Evolutionary conservation across 2,888 invertebrate genomes (phyloP), one percentile per base, ranked within the genome.

Genomic region (Ectropis crepuscularia): DNA sequence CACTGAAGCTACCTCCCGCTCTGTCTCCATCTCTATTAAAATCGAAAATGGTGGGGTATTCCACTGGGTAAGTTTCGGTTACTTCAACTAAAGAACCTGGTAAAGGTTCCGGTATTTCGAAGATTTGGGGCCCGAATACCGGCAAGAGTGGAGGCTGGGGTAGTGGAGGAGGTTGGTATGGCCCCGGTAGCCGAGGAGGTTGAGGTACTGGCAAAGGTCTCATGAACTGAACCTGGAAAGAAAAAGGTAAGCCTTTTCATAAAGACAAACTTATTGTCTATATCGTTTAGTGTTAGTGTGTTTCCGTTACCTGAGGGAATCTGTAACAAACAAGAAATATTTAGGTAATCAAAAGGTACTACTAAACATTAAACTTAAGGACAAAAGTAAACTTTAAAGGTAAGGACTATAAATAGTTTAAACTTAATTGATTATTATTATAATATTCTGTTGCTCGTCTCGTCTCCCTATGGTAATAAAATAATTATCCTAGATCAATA

Each of bases 221-320:
- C 12, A 49, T 5, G 54, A 36, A 61, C 2, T 16, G 6, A 0
- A 70, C 55, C 59, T 70, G 70, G 43, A 74, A 65, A 38, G 46
- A 36, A 60, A 50, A 46, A 60, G 61, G 74, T 77, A 76, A 54
- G 74, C 76, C 70, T 61, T 74, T 68, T 65, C 38, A 74, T 76
- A 81, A 81, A 82, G 81, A 82, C 81, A 80, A 83, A 81, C 79
- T 77, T 76, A 69, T 65, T 57, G 67, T 65, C 48, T 72, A 64
- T 72, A 49, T 69, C 67, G 10, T 28, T 36, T 57, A 63, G 51
- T 70, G 53, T 55, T 45, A 48, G 39, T 50, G 6, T n/a, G 9
- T 62, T 38, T 16, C 41, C 12, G 78, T 81, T 79, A 85, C 85
- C 80, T 66, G 47, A 5, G 63, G 65, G 49, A 71, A 77, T 64